These are phyloP conservation scores for Euleptes europaea DNA, from an alignment of 2,113 vertebrate genomes.

Conservation along the genomic window DNA sequence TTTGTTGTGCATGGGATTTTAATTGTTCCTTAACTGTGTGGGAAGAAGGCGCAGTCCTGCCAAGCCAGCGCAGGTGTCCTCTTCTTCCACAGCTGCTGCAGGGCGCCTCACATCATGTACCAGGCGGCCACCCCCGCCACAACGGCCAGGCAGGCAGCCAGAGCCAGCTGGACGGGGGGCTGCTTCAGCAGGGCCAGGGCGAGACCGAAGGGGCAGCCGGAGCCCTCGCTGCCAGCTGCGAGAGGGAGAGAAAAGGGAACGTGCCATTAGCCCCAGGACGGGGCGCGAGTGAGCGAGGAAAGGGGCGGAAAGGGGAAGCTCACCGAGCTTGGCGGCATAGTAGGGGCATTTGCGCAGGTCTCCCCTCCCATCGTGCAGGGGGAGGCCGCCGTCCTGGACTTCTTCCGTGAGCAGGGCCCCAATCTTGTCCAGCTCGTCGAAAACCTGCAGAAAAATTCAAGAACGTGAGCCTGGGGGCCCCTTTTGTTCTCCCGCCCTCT, in stretches of 20 bases:
- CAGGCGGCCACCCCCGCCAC: constrained; percentile 84
- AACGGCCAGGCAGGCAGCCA: constrained; percentile 82
- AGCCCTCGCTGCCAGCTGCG: constrained; percentile 70
- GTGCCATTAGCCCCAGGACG: neutral
- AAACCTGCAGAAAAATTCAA: constrained; percentile 78
- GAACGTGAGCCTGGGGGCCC: too few species aligned
- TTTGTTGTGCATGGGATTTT: constrained; percentile 44
- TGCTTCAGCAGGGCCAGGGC: constrained; percentile 76
- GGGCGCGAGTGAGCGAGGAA: rapidly evolving
- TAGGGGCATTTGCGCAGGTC: constrained; percentile 92
- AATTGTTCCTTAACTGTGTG: constrained; percentile 41
- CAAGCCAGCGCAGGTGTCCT: neutral
- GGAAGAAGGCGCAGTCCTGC: neutral
- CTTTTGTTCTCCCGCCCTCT: neutral
- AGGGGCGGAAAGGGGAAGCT: neutral
- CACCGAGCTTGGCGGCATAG: constrained; percentile 83
- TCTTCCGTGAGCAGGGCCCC: constrained; percentile 80
- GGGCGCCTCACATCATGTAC: constrained; percentile 86
- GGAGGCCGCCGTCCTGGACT: constrained; percentile 75
- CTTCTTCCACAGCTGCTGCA: neutral
- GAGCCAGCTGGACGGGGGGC: constrained; percentile 83
- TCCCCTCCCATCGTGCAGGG: constrained; percentile 83
- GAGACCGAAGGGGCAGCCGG: constrained; percentile 73
- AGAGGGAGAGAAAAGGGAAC: neutral
- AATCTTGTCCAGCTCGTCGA: constrained; percentile 88